Percentiles rank a stretch among this genome's conserved stretches.
phyloP scores from a whole-genome alignment of 2,113 vertebrate genomes.

The Campylomormyrus numenius region DNA sequence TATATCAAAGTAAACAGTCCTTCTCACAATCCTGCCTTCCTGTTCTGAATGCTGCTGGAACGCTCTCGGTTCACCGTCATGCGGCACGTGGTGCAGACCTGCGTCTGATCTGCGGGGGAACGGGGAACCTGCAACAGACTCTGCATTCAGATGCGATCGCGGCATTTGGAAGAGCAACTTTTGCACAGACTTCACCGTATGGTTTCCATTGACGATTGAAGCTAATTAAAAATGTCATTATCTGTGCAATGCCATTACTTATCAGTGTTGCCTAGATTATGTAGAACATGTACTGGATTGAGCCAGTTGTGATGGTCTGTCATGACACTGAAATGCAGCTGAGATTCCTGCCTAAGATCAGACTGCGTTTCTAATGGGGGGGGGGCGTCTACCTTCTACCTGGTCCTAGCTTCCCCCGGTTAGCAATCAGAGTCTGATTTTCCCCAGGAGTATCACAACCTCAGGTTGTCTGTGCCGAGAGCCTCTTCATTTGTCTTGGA shows the following conservation, averaged over 20 bases:
- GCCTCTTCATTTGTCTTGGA: neutral
- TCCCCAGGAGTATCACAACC: neutral
- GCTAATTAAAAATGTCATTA: neutral
- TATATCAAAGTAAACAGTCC: constrained; percentile 51
- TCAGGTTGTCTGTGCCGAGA: neutral
- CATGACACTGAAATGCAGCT: neutral
- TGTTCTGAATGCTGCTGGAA: constrained; percentile 13
- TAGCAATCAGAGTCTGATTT: neutral
- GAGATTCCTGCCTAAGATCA: neutral
- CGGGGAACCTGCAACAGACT: too few relatives aligned
- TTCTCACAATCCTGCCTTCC: constrained; percentile 34
- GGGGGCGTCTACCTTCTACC: neutral
- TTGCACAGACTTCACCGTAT: neutral
- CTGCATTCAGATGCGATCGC: neutral
- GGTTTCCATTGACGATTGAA: neutral
- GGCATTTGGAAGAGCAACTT: neutral
- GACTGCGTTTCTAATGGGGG: neutral
- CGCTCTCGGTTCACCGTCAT: neutral
- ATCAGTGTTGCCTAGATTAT: neutral
- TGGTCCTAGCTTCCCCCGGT: neutral
- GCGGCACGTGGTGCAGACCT: neutral
- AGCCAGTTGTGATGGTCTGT: neutral
- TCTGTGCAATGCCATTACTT: neutral
- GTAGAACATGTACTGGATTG: neutral
- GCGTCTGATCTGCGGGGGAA: neutral